Percentiles rank a stretch among this genome's conserved stretches.
phyloP scores from a whole-genome alignment of 2,113 vertebrate genomes.

The Cheirogaleus medius region DNA sequence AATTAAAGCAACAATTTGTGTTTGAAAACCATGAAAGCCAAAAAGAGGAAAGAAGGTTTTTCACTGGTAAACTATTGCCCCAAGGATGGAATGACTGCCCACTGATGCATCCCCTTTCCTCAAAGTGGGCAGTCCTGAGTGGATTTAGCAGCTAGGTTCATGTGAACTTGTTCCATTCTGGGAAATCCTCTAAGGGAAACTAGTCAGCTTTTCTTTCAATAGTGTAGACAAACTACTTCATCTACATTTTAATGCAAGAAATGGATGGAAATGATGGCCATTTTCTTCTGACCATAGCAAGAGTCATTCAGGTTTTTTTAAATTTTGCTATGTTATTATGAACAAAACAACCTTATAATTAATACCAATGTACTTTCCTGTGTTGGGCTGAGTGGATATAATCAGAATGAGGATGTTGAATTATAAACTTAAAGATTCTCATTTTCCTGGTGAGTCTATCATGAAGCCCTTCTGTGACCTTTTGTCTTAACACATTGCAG shows the following conservation, averaged over 20 bases:
- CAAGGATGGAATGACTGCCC: background rate
- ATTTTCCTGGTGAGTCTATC: conserved; percentile 43
- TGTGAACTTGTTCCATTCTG: background rate
- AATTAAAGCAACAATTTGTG: background rate
- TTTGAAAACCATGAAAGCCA: background rate
- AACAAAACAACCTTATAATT: conserved; percentile 34
- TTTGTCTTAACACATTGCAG: conserved; percentile 26
- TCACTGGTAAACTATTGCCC: background rate
- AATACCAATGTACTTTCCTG: background rate
- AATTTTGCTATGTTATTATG: background rate
- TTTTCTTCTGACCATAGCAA: conserved; percentile 39
- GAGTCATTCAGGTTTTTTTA: background rate
- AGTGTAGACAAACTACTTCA: background rate
- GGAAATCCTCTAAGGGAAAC: conserved; percentile 31
- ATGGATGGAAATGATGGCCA: conserved; percentile 36
- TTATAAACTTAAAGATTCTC: conserved; percentile 44
- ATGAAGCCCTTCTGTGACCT: background rate
- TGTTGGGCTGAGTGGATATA: background rate
- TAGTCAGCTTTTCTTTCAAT: conserved; percentile 20
- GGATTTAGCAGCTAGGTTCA: background rate
- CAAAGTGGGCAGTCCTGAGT: background rate
- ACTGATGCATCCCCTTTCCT: background rate
- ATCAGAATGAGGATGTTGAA: conserved; percentile 9
- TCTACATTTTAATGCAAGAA: conserved; percentile 49
- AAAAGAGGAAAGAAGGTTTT: background rate